Evolutionary conservation across 64 coral and sea anemone genomes (phyloP), one percentile per base, ranked within the genome.

Genomic region (Dendronephthya gigantea): DNA sequence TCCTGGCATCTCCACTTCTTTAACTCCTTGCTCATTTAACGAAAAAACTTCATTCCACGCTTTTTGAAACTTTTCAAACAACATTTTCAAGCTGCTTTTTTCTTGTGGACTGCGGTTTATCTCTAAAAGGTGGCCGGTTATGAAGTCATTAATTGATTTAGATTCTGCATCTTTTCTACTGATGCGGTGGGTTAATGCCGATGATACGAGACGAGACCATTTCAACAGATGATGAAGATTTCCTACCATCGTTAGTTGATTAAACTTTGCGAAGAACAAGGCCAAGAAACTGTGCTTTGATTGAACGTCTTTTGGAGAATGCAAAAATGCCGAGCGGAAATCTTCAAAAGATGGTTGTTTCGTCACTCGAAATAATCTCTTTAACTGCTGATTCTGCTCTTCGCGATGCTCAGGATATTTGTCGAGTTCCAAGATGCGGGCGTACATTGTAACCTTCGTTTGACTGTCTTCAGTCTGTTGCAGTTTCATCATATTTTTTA

Each of bases 31-130:
- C 51, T 27, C 85, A 40, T 45, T 81, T 4, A 40, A 35, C 48
- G 70, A 75, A 59, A 84, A 83, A 14, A 92, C 75, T 49, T 92
- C 58, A 51, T 93, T 87, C 92, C 92, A 98, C 1, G 95, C 92
- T 25, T 66, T 35, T 25, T 72, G 89, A 47, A 98, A 98, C 31
- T 81, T 85, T 0, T 92, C 82, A 41, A 98, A 98, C 34, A 76
- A 66, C 48, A 91, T 62, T 25, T 17, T 89, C 39, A 68, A 40
- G 9, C 84, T 45, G 68, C 76, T 48, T 68, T 37, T 23, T 40
- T 39, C 17, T 17, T 82, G 1, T 92, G 82, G 17, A 37, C 88
- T 41, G 33, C 49, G 35, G 82, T 51, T 66, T 72, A 65, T 0
- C n/a, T 33, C 47, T 90, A 82, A 19, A 68, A 62, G 17, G 49